Evolutionary conservation across 1,140 invertebrate genomes (phyloP).

Genomic region (Archivesica marissinica): DNA sequence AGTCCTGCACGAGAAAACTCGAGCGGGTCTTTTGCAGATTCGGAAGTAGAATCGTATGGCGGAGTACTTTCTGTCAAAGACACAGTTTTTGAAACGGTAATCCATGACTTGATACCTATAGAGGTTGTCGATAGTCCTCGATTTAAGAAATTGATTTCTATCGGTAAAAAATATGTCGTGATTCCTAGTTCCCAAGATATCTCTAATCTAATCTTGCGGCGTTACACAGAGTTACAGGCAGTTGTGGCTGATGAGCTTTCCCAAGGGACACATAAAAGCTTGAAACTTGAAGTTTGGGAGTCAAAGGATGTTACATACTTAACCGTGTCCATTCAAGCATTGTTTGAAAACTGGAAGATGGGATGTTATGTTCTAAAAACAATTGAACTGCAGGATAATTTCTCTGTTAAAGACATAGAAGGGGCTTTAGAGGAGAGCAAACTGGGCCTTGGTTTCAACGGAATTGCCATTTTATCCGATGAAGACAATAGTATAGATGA

Average conservation of each 20-base stretch:
- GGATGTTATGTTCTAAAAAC: not conserved
- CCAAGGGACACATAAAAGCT: not conserved
- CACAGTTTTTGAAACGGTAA: constrained; percentile 7
- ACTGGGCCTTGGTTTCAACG: not conserved
- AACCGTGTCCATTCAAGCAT: not conserved
- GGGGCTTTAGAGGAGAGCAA: not conserved
- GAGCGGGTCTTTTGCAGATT: constrained; percentile 34
- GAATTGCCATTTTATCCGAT: not conserved
- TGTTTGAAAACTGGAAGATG: constrained; percentile 31
- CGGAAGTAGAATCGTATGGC: constrained; percentile 2
- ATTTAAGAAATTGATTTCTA: constrained; percentile 9
- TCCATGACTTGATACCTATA: constrained; percentile 26
- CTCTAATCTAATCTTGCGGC: not conserved
- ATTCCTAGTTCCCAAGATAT: not conserved
- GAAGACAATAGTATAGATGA: not conserved
- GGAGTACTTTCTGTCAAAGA: not conserved
- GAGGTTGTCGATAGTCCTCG: constrained; percentile 4
- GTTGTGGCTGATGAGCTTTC: not conserved
- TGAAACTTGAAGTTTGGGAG: constrained; percentile 23
- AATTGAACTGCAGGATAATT: not conserved
- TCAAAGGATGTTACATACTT: not conserved
- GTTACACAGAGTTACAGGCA: not conserved
- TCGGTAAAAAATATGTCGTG: not conserved
- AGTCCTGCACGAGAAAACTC: constrained; percentile 9
- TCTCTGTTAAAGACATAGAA: not conserved